phyloP scores from a whole-genome alignment of 2,797 vertebrate genomes.

The Propithecus deckenii region DNA sequence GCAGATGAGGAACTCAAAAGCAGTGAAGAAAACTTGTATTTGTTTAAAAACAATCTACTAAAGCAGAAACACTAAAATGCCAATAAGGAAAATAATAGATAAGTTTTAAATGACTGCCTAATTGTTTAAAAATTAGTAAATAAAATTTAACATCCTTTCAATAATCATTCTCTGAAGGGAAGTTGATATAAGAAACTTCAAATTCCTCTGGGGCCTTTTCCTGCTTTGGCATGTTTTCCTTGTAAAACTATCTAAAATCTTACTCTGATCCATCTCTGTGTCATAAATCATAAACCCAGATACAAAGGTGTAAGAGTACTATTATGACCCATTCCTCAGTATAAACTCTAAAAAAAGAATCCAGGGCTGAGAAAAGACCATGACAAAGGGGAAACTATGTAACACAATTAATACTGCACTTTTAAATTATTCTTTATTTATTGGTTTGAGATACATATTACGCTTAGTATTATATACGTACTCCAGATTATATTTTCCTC shows the following conservation, averaged over 20 bases:
- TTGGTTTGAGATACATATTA: not conserved
- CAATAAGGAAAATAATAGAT: slow-evolving; percentile 7
- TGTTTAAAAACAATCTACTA: slow-evolving; percentile 25
- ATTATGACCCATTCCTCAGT: not conserved
- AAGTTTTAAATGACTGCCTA: not conserved
- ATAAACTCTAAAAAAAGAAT: slow-evolving; percentile 9
- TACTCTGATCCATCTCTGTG: not conserved
- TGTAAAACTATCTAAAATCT: not conserved
- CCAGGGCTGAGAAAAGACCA: not conserved
- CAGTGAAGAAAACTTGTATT: not conserved
- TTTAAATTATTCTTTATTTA: slow-evolving; percentile 29
- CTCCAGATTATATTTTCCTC: not conserved
- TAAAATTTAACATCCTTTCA: slow-evolving; percentile 8
- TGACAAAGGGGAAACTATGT: not conserved
- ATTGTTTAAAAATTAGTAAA: slow-evolving; percentile 12
- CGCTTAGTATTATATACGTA: not conserved
- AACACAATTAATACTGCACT: not conserved
- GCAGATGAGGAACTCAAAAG: slow-evolving; percentile 18
- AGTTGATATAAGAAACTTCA: not conserved
- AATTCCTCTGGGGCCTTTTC: not conserved
- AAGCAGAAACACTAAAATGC: not conserved
- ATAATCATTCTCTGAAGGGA: not conserved
- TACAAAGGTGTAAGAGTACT: slow-evolving; percentile 1
- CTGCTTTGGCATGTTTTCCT: slow-evolving; percentile 12
- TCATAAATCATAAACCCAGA: not conserved